Evolutionary conservation across 2,888 invertebrate species (phyloP), one percentile per base, ranked within the genome.

Genomic region (Ormyrus thymus): DNA sequence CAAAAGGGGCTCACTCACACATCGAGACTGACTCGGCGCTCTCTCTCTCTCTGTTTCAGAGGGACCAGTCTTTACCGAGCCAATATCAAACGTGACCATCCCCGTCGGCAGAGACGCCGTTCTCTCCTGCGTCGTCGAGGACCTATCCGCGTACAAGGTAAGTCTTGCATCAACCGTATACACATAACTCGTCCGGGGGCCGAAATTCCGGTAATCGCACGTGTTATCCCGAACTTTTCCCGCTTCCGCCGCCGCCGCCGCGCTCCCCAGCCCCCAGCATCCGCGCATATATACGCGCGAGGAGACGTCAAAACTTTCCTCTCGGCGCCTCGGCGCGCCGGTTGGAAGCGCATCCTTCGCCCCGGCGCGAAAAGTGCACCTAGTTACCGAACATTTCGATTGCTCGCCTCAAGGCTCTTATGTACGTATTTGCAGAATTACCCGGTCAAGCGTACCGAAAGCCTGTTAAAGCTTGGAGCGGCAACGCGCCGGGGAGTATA

Each of bases 101-200:
- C 95, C 97, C 43, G 94, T 97, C 83, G 96, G 96, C 64, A 92
- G 97, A 80, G 97, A 97, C 90, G 97, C 96, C 11, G 92, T 94
- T 77, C 92, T 97, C 79, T 94, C 94, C 74, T 97, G 97, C 89
- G 92, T 94, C 79, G 97, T 97, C n/a, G 95, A 96, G 90, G 95
- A 96, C 90, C 93, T 97, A 82, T 94, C 94, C 81, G 92, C 93
- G 53, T 97, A 94, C 89, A 97, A 97, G 95, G 97, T 97, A 92
- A 90, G 89, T 62, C 46, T 1, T n/a, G 0, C 45, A 11, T 51
- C 6, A 1, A 46, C 11, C 8, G n/a, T 8, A 45, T 10, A 46
- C 50, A 13, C 29, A 59, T 43, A 29, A 29, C 45, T 10, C 46
- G 62, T 64, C 29, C 29, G 15, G 11, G 15, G 58, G 10, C 58